A percentile compares a stretch with the other conserved stretches of the same genome.
Conservation (phyloP, 2,113 vertebrate genomes). For the Muscicapa adusta region DNA sequence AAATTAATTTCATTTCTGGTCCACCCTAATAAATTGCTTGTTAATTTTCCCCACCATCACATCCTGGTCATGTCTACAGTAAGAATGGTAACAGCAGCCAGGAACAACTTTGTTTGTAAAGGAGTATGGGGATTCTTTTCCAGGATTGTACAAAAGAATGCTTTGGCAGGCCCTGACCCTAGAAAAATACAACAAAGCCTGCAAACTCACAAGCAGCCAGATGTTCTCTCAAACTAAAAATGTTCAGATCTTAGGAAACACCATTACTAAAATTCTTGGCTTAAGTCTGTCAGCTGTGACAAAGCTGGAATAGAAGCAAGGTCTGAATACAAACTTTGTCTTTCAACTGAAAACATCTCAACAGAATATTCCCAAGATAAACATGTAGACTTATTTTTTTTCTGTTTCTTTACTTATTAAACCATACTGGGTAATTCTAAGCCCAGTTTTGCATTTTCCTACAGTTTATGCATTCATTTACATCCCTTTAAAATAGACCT, state of each 20-base stretch:
- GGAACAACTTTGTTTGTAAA: not conserved
- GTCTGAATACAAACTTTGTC: conserved; percentile 21
- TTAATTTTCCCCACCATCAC: not conserved
- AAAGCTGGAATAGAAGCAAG: conserved; percentile 33
- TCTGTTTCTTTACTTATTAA: not conserved
- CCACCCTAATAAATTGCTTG: not conserved
- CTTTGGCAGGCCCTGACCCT: not conserved
- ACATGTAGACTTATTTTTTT: not conserved
- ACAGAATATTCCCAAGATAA: not conserved
- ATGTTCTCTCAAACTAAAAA: conserved; percentile 28
- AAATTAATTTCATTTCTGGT: not conserved
- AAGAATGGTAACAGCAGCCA: not conserved
- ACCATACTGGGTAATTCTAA: not conserved
- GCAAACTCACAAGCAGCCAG: conserved; percentile 28
- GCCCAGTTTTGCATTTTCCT: not conserved
- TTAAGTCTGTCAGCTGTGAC: not conserved
- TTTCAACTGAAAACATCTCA: not conserved
- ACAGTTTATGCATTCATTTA: not conserved
- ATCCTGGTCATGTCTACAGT: not conserved
- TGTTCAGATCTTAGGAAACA: conserved; percentile 45
- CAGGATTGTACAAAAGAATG: conserved; percentile 11
- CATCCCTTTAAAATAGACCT: not conserved
- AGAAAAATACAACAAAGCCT: conserved; percentile 22
- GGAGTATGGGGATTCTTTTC: not conserved
- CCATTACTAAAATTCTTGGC: conserved; percentile 44